Conservation (phyloP, 2,113 vertebrate species). For the Rhabdomys dilectus region DNA sequence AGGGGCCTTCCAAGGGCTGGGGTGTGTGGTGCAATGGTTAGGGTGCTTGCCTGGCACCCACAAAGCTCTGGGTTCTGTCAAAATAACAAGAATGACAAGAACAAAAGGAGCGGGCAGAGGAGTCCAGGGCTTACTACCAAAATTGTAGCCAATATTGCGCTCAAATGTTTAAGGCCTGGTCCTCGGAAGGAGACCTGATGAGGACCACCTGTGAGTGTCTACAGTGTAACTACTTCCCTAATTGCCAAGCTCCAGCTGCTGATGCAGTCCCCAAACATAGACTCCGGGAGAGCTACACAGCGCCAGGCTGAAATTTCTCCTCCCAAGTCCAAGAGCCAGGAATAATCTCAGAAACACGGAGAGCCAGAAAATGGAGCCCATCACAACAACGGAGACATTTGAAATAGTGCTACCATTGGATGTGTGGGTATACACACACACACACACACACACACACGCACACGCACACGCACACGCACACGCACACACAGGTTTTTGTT, state of each 20-base stretch:
- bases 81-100: background rate
- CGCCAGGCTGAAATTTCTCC: background rate
- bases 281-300: background rate
- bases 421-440: background rate
- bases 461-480: no score
- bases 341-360: background rate
- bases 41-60: background rate
- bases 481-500: no score
- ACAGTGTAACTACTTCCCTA: background rate
- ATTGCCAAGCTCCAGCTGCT: background rate
- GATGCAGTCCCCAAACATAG: background rate
- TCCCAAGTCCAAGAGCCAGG: background rate
- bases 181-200: background rate
- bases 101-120: background rate
- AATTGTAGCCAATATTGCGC: background rate
- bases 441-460: no score
- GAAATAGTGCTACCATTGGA: background rate
- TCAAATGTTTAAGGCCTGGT: background rate
- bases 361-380: background rate
- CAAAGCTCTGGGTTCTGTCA: background rate
- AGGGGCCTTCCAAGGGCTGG: background rate
- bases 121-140: background rate
- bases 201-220: background rate
- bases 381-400: slow-evolving; percentile 4
- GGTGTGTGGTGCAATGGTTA: background rate